Conservation (phyloP, 2,888 invertebrate genomes). For the Dysmachus trigonus region DNA sequence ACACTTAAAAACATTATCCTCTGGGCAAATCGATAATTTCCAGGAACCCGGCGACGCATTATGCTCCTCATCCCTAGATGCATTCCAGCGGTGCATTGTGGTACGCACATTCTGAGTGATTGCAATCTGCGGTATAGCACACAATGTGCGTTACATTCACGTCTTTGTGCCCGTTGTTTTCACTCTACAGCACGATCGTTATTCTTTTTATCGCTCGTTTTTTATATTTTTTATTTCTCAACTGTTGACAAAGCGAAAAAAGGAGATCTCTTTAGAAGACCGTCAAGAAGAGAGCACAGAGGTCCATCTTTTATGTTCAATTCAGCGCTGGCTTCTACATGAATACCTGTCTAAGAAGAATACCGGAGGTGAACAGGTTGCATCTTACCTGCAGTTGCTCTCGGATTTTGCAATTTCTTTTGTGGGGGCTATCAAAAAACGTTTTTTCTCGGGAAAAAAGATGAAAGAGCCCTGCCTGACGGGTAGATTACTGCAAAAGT, state of each 20-base stretch:
- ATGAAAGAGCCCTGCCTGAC: neutral
- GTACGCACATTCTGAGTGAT: conserved; percentile 33
- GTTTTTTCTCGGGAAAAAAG: neutral
- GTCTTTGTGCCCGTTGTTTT: neutral
- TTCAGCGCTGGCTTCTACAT: conserved; percentile 29
- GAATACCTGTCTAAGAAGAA: conserved; percentile 32
- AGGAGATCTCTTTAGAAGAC: conserved; percentile 12
- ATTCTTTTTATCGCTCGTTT: neutral
- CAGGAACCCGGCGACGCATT: conserved; percentile 19
- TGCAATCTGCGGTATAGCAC: conserved; percentile 39
- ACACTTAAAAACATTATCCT: conserved; percentile 18
- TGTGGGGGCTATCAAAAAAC: conserved; percentile 3
- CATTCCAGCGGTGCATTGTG: conserved; percentile 23
- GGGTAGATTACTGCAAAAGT: neutral
- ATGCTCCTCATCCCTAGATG: conserved; percentile 18
- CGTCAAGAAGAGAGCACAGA: conserved; percentile 40
- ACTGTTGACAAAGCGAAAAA: conserved; percentile 29
- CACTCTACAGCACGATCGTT: conserved; percentile 1
- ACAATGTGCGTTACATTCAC: conserved; percentile 21
- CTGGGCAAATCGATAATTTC: conserved; percentile 21
- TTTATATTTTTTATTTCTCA: neutral
- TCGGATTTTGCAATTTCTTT: conserved; percentile 28
- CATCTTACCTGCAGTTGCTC: conserved; percentile 32
- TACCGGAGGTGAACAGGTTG: conserved; percentile 37
- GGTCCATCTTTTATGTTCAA: conserved; percentile 46